A percentile compares a stretch with the other conserved stretches of the same genome.
These are phyloP conservation scores for Limnephilus marmoratus DNA, from an alignment of 2,888 invertebrate species.

Conservation along the genomic window DNA sequence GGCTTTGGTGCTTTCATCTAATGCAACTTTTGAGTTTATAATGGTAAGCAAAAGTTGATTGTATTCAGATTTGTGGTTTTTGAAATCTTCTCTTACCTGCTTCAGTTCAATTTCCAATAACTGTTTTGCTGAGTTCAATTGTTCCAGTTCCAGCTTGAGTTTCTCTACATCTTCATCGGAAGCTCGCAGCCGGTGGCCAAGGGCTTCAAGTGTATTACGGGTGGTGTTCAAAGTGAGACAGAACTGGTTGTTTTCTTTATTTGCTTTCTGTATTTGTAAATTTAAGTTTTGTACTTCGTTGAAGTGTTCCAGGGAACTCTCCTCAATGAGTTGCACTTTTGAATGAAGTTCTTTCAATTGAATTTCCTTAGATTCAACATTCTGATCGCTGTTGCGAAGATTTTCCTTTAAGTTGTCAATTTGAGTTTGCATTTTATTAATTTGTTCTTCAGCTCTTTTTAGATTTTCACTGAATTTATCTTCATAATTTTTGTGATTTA, in stretches of 20 bases:
- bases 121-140: conserved; percentile 7
- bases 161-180: conserved; percentile 80
- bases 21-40: conserved; percentile 56
- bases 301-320: conserved; percentile 70
- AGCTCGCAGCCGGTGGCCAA: conserved; percentile 77
- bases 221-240: conserved; percentile 79
- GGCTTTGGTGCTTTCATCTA: conserved; percentile 57
- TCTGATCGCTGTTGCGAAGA: conserved; percentile 30
- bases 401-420: conserved; percentile 62
- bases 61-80: conserved; percentile 57
- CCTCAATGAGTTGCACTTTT: background rate
- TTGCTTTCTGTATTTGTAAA: background rate
- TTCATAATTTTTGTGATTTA: conserved; percentile 15
- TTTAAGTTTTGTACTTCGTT: conserved; percentile 11
- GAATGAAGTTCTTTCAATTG: conserved; percentile 71
- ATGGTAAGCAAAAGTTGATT: conserved; percentile 56
- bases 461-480: background rate
- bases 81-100: conserved; percentile 46
- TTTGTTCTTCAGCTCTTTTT: conserved; percentile 21
- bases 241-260: conserved; percentile 77
- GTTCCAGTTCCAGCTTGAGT: conserved; percentile 68
- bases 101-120: conserved; percentile 43
- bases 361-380: conserved; percentile 45
- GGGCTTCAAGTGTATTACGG: conserved; percentile 78
- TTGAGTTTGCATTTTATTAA: conserved; percentile 54